Evolutionary conservation across 2,888 invertebrate species (phyloP), one percentile per base, ranked within the genome.

Genomic region (Andrena chrysosceles): DNA sequence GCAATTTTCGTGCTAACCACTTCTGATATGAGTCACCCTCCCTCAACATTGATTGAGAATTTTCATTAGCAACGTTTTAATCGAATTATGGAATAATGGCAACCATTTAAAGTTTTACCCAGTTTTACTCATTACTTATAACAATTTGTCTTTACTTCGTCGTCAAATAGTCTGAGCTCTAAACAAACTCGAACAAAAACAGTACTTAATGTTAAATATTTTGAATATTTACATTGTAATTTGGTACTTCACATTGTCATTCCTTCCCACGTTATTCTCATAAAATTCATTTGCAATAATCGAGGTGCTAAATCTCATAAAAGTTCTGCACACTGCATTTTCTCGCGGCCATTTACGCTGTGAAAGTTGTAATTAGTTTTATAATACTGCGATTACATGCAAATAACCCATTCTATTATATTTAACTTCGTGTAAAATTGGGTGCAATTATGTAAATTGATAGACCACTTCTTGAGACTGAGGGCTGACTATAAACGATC

Each of bases 401-500:
- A 56, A 56, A 56, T 52, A 54, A 8, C 23, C 23, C 13, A 23
- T 10, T 2, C 10, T 56, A 23, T 23, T 56, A 13, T 10, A 56
- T 23, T 56, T 56, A 26, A 56, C 10, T 20, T 23, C 7, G 23
- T 23, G 23, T 56, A 56, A 56, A 56, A 56, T 10, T 26, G 52
- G 4, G 20, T 26, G 6, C 2, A 26, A n/a, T 33, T 13, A n/a
- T 5, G 69, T 35, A 69, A 69, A 42, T 69, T 56, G 26, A 69
- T 29, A 2, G 33, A 69, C 35, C 42, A 69, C 56, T 59, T n/a
- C 26, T 16, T 8, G 20, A 42, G 33, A 42, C 10, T 13, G 35
- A 33, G 7, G 62, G 8, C 62, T n/a, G 69, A 69, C 42, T 59
- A 35, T 16, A 59, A 26, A n/a, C 42, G 26, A 29, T 29, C 56